Conservation (phyloP, 2,888 invertebrate genomes). For the Boloria selene region DNA sequence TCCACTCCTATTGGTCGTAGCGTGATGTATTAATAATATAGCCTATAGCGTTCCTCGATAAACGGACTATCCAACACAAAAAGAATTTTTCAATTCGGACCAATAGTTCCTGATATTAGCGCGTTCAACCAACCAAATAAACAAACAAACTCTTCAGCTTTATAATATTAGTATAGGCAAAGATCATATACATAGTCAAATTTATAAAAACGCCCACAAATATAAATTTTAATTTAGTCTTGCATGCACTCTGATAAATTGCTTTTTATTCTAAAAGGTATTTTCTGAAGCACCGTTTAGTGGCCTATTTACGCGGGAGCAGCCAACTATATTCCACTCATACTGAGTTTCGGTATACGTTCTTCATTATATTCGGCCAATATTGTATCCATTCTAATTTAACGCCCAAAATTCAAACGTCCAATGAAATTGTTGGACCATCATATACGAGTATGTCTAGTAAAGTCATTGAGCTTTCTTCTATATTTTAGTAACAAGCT, state of each 20-base stretch:
- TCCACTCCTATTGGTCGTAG: too few species aligned
- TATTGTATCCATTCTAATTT: conserved; percentile 21
- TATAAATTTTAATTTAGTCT: conserved; percentile 30
- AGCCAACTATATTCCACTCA: conserved; percentile 24
- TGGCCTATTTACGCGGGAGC: conserved; percentile 28
- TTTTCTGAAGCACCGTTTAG: conserved; percentile 30
- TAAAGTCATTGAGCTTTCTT: too few species aligned
- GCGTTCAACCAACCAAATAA: too few species aligned
- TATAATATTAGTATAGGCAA: too few species aligned
- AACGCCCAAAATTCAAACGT: conserved; percentile 2
- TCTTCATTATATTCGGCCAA: conserved; percentile 24
- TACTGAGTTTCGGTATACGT: conserved; percentile 26
- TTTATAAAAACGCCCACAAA: conserved; percentile 20
- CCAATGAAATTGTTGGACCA: conserved; percentile 1
- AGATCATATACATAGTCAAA: too few species aligned
- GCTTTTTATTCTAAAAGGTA: conserved; percentile 31
- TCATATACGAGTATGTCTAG: background rate
- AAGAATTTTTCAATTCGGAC: too few species aligned
- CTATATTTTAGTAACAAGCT: too few species aligned
- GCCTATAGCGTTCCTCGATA: too few species aligned
- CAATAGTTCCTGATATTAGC: too few species aligned
- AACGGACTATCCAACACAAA: too few species aligned
- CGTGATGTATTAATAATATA: too few species aligned
- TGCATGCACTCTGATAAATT: conserved; percentile 31
- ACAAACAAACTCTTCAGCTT: too few species aligned